These are phyloP conservation scores for Coptodon rendalli DNA, from an alignment of 2,113 vertebrate species.

Conservation along the genomic window DNA sequence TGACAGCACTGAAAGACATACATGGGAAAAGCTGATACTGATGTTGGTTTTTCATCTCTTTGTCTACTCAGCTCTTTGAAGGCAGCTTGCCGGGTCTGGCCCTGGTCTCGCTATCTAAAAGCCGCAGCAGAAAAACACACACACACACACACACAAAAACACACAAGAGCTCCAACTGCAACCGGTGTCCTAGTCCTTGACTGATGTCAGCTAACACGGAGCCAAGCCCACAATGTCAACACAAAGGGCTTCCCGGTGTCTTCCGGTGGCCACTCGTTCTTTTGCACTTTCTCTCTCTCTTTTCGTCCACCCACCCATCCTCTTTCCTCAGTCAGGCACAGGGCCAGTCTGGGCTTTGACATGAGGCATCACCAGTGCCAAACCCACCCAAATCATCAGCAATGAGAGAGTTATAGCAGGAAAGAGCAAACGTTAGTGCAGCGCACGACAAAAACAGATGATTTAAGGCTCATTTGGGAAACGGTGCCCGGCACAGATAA, in stretches of 20 bases:
- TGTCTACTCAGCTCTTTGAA: conserved; percentile 37
- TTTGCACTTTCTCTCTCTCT: conserved; percentile 38
- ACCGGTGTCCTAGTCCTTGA: neutral
- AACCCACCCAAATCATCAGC: conserved; percentile 27
- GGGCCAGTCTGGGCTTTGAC: conserved; percentile 24
- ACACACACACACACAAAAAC: neutral
- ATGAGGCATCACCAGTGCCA: neutral
- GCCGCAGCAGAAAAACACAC: conserved; percentile 14
- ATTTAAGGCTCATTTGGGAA: conserved; percentile 27
- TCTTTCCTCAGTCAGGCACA: conserved; percentile 39
- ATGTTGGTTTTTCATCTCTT: conserved; percentile 12
- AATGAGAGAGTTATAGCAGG: conserved; percentile 56
- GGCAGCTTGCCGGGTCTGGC: neutral
- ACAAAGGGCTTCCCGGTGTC: conserved; percentile 29
- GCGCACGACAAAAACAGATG: conserved; percentile 31
- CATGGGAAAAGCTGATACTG: conserved; percentile 34
- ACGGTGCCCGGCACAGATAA: conserved; percentile 27
- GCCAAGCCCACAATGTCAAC: conserved; percentile 53
- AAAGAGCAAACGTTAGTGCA: conserved; percentile 28
- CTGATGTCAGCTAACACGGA: conserved; percentile 9
- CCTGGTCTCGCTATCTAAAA: conserved; percentile 16
- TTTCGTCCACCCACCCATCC: conserved; percentile 62
- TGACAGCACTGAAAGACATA: conserved; percentile 20
- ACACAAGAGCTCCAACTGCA: neutral
- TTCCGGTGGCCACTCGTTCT: conserved; percentile 18